phyloP scores from a whole-genome alignment of 2,797 vertebrate species.

The Sitta carolinensis region DNA sequence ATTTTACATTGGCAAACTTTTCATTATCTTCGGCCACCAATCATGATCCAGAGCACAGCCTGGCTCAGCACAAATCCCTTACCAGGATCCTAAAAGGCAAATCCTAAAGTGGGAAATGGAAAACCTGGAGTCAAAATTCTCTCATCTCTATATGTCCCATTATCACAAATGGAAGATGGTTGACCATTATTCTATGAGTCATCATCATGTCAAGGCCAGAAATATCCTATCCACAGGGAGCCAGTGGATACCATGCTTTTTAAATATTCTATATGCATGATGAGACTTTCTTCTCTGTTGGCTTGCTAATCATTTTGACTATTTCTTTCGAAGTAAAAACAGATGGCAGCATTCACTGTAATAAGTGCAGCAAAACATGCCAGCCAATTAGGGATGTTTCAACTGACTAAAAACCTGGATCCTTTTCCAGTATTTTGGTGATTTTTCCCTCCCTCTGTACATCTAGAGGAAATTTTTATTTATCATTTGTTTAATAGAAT shows the following conservation, averaged over 20 bases:
- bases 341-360: conserved; percentile 60
- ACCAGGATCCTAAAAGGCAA: background rate
- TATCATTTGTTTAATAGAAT: conserved; percentile 20
- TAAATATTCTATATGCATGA: background rate
- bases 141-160: background rate
- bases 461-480: conserved; percentile 39
- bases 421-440: conserved; percentile 27
- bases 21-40: background rate
- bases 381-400: conserved; percentile 54
- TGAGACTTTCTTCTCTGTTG: conserved; percentile 13
- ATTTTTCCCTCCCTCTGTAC: background rate
- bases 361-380: conserved; percentile 45
- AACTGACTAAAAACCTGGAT: conserved; percentile 40
- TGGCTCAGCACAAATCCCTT: background rate
- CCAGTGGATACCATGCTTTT: background rate
- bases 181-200: background rate
- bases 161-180: background rate
- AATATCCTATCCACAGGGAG: conserved; percentile 11
- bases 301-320: conserved; percentile 42
- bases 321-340: conserved; percentile 63
- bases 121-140: background rate
- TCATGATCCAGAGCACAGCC: background rate
- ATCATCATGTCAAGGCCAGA: conserved; percentile 14
- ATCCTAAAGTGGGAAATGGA: background rate
- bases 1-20: background rate